These are phyloP conservation scores for Drosophila elegans DNA, from an alignment of 1,140 invertebrate genomes.

Conservation along the genomic window DNA sequence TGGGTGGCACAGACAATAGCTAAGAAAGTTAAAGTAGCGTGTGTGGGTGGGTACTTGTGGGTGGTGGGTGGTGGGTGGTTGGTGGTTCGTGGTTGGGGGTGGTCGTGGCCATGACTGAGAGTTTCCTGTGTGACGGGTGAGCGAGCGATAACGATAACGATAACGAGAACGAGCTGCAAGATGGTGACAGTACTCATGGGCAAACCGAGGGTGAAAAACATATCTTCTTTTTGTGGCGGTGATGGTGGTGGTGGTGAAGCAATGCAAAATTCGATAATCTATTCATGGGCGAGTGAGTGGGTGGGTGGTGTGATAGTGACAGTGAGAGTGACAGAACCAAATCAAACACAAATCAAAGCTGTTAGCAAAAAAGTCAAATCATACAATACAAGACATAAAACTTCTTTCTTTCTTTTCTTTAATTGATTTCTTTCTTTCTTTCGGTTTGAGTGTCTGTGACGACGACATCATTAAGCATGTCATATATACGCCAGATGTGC, in stretches of 20 bases:
- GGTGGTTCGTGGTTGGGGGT: slow-evolving; percentile 5
- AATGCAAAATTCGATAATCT: slow-evolving; percentile 24
- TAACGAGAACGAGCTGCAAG: slow-evolving; percentile 52
- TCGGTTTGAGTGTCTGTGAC: slow-evolving; percentile 33
- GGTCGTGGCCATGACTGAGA: slow-evolving; percentile 47
- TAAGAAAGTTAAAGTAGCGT: slow-evolving; percentile 44
- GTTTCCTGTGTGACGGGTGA: slow-evolving; percentile 47
- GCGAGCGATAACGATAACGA: slow-evolving; percentile 52
- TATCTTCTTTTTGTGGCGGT: slow-evolving; percentile 17
- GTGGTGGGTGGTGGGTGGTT: slow-evolving; percentile 10
- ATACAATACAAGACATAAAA: slow-evolving; percentile 72
- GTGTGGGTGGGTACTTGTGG: slow-evolving; percentile 40
- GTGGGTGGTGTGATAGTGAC: slow-evolving; percentile 22
- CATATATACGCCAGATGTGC: slow-evolving; percentile 24
- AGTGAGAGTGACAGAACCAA: slow-evolving; percentile 64
- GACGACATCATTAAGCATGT: slow-evolving; percentile 52
- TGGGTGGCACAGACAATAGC: slow-evolving; percentile 33
- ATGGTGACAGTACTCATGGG: slow-evolving; percentile 44
- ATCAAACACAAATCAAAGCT: slow-evolving; percentile 74
- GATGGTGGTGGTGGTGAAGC: slow-evolving; percentile 11
- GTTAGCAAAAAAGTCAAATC: slow-evolving; percentile 71
- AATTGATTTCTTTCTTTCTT: slow-evolving; percentile 29
- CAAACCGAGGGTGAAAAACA: slow-evolving; percentile 44
- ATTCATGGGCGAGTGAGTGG: slow-evolving; percentile 17
- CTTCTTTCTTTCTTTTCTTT: slow-evolving; percentile 64